Evolutionary conservation across 2,113 vertebrate genomes (phyloP).

Genomic region (Bubo bubo): DNA sequence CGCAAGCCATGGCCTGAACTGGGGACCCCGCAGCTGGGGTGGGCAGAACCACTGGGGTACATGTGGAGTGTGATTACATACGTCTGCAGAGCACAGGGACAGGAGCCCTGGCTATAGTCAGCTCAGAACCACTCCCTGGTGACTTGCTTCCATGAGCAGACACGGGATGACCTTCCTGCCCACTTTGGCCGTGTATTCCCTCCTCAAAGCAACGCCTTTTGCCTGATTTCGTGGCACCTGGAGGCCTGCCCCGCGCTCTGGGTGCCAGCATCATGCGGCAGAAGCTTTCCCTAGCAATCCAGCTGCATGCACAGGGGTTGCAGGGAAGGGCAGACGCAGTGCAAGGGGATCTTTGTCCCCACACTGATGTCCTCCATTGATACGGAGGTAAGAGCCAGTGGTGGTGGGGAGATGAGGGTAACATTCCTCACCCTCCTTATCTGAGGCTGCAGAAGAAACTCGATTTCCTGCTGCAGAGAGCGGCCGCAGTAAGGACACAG

Average conservation of each 20-base stretch:
- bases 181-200: accelerated
- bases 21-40: background rate
- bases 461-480: background rate
- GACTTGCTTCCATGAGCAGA: background rate
- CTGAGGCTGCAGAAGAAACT: background rate
- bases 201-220: background rate
- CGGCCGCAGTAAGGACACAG: background rate
- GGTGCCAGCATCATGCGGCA: background rate
- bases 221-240: background rate
- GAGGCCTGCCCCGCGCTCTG: background rate
- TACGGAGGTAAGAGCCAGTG: background rate
- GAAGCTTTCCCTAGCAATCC: background rate
- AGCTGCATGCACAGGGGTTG: background rate
- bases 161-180: background rate
- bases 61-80: accelerated
- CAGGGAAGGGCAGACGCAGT: background rate
- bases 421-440: background rate
- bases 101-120: background rate
- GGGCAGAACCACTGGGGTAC: background rate
- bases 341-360: background rate
- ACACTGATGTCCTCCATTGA: background rate
- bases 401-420: background rate
- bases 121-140: background rate
- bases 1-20: accelerated
- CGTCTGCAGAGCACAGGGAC: background rate